Evolutionary conservation across 2,113 vertebrate genomes (phyloP), one percentile per base, ranked within the genome.

Genomic region (Scatophagus argus): DNA sequence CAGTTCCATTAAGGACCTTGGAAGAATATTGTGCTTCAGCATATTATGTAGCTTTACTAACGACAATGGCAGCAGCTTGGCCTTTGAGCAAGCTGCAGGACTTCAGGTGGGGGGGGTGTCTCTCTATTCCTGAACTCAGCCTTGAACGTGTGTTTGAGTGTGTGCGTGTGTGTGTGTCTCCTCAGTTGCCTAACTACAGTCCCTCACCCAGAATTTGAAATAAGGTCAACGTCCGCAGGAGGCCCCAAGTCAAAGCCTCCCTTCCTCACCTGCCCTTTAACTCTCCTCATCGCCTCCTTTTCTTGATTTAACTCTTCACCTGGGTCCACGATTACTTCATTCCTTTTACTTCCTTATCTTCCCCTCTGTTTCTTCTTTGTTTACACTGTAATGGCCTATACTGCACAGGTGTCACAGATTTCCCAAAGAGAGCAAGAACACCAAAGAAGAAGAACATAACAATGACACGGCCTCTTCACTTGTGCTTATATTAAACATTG

Each of bases 201-300:
- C 70, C 82, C 71, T 78, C 83, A 89, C 91, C 94, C 92, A 93
- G 95, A 95, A 94, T 96, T 95, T 94, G 93, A 95, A 95, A 96
- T 95, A 95, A 96, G 95, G 94, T 95, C 94, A 93, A 87, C 88
- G 84, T 89, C 94, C 93, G 88, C 93, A 70, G 95, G 93, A 92
- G 95, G 95, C 87, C 91, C 85, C 83, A 86, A 88, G 54, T 96
- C 97, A 95, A 95, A 96, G 94, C 92, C 73, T 86, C 23, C 81
- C 55, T 87, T 88, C 92, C 83, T 87, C 87, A 79, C 85, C 90
- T 95, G 93, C 91, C 94, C 93, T 94, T 96, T 94, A 89, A 81
- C 92, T 92, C 88, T 83, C 83, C 80, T 90, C 82, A 58, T 77
- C 71, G 58, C 76, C 81, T 85, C 77, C 83, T 77, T 89, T 81